Conservation (phyloP, 2,888 invertebrate genomes). For the Steinernema scapterisci region DNA sequence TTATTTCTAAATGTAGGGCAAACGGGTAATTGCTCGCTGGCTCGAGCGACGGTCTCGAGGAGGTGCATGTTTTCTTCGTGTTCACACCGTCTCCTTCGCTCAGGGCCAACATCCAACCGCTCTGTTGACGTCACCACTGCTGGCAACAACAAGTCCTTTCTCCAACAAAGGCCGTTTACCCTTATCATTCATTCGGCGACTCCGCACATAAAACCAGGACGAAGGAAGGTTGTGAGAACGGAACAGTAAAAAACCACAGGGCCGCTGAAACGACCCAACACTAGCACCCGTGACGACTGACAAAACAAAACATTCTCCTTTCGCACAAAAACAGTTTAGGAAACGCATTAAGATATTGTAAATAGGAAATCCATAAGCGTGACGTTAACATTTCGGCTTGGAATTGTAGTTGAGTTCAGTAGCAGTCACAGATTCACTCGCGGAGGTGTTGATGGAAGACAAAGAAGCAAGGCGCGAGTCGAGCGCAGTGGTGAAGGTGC, state of each 20-base stretch:
- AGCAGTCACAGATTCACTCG: neutral
- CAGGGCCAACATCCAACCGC: constrained; percentile 4
- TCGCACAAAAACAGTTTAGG: no score
- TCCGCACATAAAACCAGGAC: constrained; percentile 21
- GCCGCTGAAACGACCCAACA: neutral
- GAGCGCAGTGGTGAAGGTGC: neutral
- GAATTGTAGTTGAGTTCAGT: neutral
- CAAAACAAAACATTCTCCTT: no score
- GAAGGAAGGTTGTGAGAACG: constrained; percentile 15
- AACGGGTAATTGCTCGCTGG: neutral
- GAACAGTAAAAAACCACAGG: neutral
- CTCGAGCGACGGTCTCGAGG: neutral
- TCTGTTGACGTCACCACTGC: neutral
- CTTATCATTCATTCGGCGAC: constrained; percentile 26
- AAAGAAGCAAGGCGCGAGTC: neutral
- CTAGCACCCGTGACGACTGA: no score
- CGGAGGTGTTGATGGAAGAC: neutral
- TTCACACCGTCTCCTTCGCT: no score
- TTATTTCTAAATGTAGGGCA: no score
- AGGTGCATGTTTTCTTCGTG: neutral
- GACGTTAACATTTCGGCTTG: neutral
- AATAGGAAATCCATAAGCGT: no score
- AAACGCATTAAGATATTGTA: no score
- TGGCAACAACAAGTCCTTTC: constrained; percentile 16
- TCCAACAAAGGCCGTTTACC: constrained; percentile 19